Percentiles rank a stretch among this genome's conserved stretches.
These are phyloP conservation scores for Xanthostigma xanthostigma DNA, from an alignment of 2,888 invertebrate genomes.

Conservation along the genomic window DNA sequence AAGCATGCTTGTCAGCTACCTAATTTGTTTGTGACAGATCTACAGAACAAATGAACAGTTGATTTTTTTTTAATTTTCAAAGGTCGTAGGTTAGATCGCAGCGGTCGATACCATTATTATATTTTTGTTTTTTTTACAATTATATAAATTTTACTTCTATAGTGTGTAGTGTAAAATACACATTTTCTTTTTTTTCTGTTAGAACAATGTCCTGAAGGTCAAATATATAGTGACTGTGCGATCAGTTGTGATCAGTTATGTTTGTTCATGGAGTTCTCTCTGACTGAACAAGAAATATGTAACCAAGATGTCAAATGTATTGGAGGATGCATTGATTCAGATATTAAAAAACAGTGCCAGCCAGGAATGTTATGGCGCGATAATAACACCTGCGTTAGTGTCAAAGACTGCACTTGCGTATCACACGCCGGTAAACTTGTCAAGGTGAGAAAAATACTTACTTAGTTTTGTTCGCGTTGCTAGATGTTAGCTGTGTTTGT, in stretches of 20 bases:
- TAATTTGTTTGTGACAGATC: too few species aligned
- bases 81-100: too few species aligned
- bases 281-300: slow-evolving; percentile 30
- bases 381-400: slow-evolving; percentile 51
- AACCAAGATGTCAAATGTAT: slow-evolving; percentile 27
- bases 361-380: slow-evolving; percentile 53
- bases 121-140: too few species aligned
- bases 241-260: slow-evolving; percentile 59
- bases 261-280: slow-evolving; percentile 38
- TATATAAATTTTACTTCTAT: too few species aligned
- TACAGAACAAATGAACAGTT: too few species aligned
- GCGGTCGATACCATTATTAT: too few species aligned
- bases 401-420: slow-evolving; percentile 61
- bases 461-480: neutral
- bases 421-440: slow-evolving; percentile 46
- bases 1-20: too few species aligned
- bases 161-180: too few species aligned
- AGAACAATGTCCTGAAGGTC: slow-evolving; percentile 28
- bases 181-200: too few species aligned
- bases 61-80: too few species aligned
- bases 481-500: too few species aligned
- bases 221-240: slow-evolving; percentile 51
- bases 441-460: slow-evolving; percentile 31
- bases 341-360: slow-evolving; percentile 34
- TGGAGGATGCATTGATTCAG: slow-evolving; percentile 23